Percentiles rank a stretch among this genome's conserved stretches.
Evolutionary conservation across 2,888 invertebrate genomes (phyloP).

Genomic region (Cerastis rubricosa): DNA sequence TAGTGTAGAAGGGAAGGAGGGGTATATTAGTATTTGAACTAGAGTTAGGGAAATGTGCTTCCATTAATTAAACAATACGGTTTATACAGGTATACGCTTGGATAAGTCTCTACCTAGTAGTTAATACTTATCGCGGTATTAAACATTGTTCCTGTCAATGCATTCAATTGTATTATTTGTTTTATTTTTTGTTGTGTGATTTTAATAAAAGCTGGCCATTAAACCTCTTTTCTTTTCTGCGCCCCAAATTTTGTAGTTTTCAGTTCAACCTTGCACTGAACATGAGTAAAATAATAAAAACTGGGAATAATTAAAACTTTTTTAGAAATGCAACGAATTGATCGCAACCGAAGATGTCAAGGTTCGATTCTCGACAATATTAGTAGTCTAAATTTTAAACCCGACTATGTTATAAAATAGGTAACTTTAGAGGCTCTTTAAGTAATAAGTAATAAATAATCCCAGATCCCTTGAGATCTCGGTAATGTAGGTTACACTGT

Average conservation of each 20-base stretch:
- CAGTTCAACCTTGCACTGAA: background rate
- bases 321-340: too few species aligned
- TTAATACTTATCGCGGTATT: constrained; percentile 3
- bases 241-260: background rate
- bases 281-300: too few species aligned
- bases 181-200: constrained; percentile 22
- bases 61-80: constrained; percentile 16
- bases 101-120: background rate
- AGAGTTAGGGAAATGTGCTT: constrained; percentile 34
- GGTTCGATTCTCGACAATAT: too few species aligned
- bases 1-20: too few species aligned
- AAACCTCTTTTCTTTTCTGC: background rate
- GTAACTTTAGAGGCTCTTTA: background rate
- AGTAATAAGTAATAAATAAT: background rate
- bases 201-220: constrained; percentile 49
- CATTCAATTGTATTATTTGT: constrained; percentile 22
- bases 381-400: background rate
- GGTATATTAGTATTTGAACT: constrained; percentile 1
- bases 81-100: background rate
- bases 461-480: too few species aligned
- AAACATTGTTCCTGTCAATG: constrained; percentile 34
- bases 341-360: too few species aligned
- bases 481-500: background rate
- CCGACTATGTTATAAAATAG: too few species aligned
- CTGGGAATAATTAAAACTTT: too few species aligned